These are phyloP conservation scores for Anguilla marmorata DNA, from an alignment of 2,797 vertebrate species.

Conservation along the genomic window DNA sequence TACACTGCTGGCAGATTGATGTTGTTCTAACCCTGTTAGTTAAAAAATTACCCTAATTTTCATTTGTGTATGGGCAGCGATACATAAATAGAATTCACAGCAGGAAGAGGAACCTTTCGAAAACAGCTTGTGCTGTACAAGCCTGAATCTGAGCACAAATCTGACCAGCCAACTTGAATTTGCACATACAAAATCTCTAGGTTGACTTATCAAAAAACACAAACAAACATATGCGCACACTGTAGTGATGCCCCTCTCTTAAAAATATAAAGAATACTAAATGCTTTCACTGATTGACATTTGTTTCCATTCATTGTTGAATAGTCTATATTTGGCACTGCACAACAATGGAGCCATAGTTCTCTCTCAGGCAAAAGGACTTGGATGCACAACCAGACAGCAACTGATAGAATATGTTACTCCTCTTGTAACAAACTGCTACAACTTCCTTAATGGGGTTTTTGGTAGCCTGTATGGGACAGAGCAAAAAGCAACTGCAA, in stretches of 20 bases:
- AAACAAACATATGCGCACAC: neutral
- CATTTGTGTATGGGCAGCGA: neutral
- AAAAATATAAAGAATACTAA: neutral
- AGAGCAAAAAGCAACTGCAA: neutral
- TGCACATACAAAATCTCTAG: neutral
- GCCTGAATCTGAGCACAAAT: neutral
- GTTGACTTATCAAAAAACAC: neutral
- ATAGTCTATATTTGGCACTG: neutral
- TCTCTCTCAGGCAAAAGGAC: neutral
- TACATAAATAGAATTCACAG: neutral
- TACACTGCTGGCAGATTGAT: neutral
- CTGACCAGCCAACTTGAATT: neutral
- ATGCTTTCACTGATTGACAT: neutral
- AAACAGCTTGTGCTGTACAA: neutral
- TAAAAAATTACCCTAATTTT: neutral
- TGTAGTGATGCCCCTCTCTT: neutral
- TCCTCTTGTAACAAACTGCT: neutral
- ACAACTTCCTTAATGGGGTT: neutral
- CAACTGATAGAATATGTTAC: neutral
- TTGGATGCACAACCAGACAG: neutral
- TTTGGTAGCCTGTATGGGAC: neutral
- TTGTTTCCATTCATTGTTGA: neutral
- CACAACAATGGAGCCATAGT: neutral
- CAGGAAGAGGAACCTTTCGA: neutral
- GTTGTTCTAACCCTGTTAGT: neutral